phyloP scores from a whole-genome alignment of 2,113 vertebrate genomes.

The Siphamia tubifer region DNA sequence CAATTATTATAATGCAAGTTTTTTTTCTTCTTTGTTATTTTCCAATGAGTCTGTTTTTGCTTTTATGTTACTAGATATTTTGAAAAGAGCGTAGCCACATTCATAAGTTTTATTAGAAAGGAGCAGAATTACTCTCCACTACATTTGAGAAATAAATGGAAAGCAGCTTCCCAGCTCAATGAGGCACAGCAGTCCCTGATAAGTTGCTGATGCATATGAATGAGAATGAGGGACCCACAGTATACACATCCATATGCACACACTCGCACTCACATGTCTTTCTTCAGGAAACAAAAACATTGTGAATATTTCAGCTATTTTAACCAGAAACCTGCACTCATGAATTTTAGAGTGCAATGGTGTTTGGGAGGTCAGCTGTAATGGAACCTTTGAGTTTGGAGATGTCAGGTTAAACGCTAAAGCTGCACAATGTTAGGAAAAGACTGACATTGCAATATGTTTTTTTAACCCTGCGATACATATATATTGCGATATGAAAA shows the following conservation, averaged over 20 bases:
- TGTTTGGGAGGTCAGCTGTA: constrained; percentile 9
- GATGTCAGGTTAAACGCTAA: constrained; percentile 2
- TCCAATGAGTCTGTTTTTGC: not conserved
- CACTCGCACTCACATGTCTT: not conserved
- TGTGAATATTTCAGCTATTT: constrained; percentile 47
- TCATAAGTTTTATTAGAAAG: constrained; percentile 52
- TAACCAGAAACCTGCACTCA: constrained; percentile 1
- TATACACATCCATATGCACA: not conserved
- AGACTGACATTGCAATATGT: too few species aligned
- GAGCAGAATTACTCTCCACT: constrained; percentile 37
- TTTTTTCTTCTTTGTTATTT: constrained; percentile 13
- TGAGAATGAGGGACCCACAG: constrained; percentile 39
- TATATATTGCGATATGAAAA: too few species aligned
- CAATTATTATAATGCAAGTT: too few species aligned
- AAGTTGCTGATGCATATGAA: constrained; percentile 73
- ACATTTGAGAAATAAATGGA: constrained; percentile 69
- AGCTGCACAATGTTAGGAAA: too few species aligned
- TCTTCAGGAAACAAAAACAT: constrained; percentile 50
- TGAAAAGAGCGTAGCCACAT: constrained; percentile 25
- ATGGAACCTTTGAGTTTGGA: constrained; percentile 32
- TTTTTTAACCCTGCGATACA: too few species aligned
- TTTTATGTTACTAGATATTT: constrained; percentile 21
- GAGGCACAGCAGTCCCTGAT: constrained; percentile 71
- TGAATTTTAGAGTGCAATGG: constrained; percentile 31
- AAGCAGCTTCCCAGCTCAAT: constrained; percentile 65